Evolutionary conservation across 2,888 invertebrate species (phyloP).

Genomic region (Bellardia pandia): DNA sequence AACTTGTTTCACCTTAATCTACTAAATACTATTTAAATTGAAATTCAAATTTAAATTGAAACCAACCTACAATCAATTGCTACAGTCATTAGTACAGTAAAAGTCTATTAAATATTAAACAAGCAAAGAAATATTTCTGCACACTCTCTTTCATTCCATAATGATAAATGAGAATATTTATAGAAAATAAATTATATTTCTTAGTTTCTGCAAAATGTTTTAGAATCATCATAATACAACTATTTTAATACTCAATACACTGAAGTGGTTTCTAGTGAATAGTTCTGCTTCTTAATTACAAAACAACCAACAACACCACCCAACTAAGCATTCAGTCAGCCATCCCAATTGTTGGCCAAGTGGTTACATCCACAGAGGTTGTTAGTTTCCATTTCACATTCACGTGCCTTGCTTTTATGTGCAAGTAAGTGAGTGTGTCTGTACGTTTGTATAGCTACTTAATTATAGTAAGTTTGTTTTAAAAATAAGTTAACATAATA

Average conservation of each 20-base stretch:
- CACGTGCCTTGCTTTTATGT: neutral
- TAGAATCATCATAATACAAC: neutral
- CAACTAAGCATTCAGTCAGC: too few species aligned
- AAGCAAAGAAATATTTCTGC: neutral
- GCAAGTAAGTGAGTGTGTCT: neutral
- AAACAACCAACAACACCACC: neutral
- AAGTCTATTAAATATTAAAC: neutral
- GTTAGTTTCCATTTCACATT: neutral
- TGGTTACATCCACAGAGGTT: too few species aligned
- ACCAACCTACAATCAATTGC: neutral
- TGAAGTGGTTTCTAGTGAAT: conserved; percentile 1
- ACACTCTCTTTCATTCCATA: neutral
- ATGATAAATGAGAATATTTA: conserved; percentile 7
- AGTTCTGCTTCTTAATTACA: neutral
- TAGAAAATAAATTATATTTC: neutral
- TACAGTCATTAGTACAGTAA: neutral
- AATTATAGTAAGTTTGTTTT: conserved; percentile 34
- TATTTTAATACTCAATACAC: neutral
- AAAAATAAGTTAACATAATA: conserved; percentile 66
- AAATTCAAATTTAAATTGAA: neutral
- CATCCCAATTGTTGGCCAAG: too few species aligned
- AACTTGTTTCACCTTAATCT: conserved; percentile 37
- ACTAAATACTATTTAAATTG: neutral
- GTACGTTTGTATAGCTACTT: neutral
- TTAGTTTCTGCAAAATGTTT: neutral